These are phyloP conservation scores for Troides helena DNA, from an alignment of 2,888 invertebrate genomes.

Conservation along the genomic window DNA sequence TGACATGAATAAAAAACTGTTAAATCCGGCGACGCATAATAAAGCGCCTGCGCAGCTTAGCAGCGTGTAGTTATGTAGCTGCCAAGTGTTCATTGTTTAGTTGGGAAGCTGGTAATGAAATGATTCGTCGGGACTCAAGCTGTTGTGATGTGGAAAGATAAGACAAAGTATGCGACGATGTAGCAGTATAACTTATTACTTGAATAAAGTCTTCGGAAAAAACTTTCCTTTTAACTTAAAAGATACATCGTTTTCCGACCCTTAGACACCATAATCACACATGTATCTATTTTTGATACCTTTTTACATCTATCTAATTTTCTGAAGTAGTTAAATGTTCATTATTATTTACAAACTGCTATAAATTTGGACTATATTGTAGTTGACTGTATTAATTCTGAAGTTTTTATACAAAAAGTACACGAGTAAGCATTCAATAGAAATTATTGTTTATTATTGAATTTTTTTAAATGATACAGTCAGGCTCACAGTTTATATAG, in stretches of 20 bases:
- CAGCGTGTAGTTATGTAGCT: conserved; percentile 41
- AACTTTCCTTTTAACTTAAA: too few species aligned
- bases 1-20: conserved; percentile 34
- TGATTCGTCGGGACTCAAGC: conserved; percentile 59
- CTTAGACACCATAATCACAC: too few species aligned
- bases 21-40: conserved; percentile 32
- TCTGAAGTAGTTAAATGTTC: too few species aligned
- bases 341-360: too few species aligned
- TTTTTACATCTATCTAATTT: too few species aligned
- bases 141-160: conserved; percentile 47
- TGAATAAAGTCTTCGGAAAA: neutral
- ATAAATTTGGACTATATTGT: too few species aligned
- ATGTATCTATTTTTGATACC: too few species aligned
- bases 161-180: conserved; percentile 31
- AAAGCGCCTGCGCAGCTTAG: conserved; percentile 34
- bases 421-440: too few species aligned
- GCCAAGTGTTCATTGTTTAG: conserved; percentile 53
- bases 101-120: conserved; percentile 54
- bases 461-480: conserved; percentile 35
- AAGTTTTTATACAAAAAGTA: too few species aligned
- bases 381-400: too few species aligned
- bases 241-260: too few species aligned
- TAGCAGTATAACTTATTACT: conserved; percentile 16
- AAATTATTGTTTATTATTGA: conserved; percentile 2
- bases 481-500: conserved; percentile 44